phyloP scores from a whole-genome alignment of 2,888 invertebrate genomes.

The Thelaira solivaga region DNA sequence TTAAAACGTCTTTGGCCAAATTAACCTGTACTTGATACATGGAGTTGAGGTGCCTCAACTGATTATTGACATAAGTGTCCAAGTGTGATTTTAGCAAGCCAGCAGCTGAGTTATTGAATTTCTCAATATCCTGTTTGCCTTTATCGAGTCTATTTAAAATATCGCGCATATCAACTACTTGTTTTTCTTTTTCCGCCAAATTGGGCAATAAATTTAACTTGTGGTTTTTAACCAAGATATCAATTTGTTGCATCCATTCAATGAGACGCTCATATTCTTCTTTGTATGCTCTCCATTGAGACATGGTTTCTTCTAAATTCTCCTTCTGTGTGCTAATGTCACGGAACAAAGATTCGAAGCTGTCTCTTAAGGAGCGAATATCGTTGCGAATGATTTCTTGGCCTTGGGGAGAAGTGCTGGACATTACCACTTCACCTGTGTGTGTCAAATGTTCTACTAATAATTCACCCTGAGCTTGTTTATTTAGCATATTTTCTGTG shows the following conservation, averaged over 20 bases:
- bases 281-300: conserved; percentile 93
- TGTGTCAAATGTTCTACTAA: conserved; percentile 91
- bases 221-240: conserved; percentile 92
- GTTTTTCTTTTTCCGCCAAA: conserved; percentile 88
- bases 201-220: conserved; percentile 89
- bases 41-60: conserved; percentile 89
- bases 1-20: conserved; percentile 91
- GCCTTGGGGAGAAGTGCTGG: conserved; percentile 88
- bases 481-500: conserved; percentile 90
- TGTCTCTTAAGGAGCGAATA: conserved; percentile 89
- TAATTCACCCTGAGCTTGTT: conserved; percentile 93
- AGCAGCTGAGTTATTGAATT: conserved; percentile 87
- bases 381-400: conserved; percentile 89
- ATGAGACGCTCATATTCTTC: conserved; percentile 94
- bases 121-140: conserved; percentile 89
- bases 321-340: conserved; percentile 91
- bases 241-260: conserved; percentile 95
- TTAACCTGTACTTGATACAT: conserved; percentile 93
- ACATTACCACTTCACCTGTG: conserved; percentile 90
- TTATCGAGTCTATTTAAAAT: conserved; percentile 85
- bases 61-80: conserved; percentile 92
- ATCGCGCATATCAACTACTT: conserved; percentile 88
- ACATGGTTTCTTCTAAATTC: conserved; percentile 87
- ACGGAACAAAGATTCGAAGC: conserved; percentile 89
- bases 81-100: conserved; percentile 88